Conservation (phyloP, 2,113 vertebrate species). For the Macroglossus sobrinus region DNA sequence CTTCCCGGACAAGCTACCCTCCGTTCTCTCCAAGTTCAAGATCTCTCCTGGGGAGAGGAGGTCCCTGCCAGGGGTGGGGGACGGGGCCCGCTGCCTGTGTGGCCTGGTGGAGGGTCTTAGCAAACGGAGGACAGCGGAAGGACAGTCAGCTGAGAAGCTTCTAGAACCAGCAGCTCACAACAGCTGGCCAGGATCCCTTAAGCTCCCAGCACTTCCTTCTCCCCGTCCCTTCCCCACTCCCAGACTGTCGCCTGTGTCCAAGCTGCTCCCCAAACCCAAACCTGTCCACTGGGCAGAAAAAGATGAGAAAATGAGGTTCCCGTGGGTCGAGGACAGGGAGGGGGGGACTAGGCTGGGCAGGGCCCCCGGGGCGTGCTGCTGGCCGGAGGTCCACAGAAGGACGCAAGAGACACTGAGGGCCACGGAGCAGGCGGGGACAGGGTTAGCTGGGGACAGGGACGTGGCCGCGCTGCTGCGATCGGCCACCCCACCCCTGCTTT, state of each 20-base stretch:
- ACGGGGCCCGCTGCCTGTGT: background rate
- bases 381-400: background rate
- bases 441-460: no score
- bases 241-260: background rate
- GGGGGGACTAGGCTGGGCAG: background rate
- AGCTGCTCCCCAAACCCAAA: background rate
- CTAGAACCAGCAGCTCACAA: background rate
- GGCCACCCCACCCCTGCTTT: rapidly evolving
- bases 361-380: background rate
- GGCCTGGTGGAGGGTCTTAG: no score
- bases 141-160: background rate
- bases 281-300: background rate
- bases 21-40: background rate
- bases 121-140: background rate
- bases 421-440: rapidly evolving
- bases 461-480: no score
- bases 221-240: background rate
- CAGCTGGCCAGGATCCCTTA: background rate
- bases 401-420: background rate
- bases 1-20: background rate
- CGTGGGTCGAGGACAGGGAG: background rate
- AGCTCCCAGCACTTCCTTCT: background rate
- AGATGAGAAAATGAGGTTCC: background rate
- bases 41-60: background rate
- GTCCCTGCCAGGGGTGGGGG: background rate